phyloP scores from a whole-genome alignment of 2,888 invertebrate species.

The Eilema caniola region DNA sequence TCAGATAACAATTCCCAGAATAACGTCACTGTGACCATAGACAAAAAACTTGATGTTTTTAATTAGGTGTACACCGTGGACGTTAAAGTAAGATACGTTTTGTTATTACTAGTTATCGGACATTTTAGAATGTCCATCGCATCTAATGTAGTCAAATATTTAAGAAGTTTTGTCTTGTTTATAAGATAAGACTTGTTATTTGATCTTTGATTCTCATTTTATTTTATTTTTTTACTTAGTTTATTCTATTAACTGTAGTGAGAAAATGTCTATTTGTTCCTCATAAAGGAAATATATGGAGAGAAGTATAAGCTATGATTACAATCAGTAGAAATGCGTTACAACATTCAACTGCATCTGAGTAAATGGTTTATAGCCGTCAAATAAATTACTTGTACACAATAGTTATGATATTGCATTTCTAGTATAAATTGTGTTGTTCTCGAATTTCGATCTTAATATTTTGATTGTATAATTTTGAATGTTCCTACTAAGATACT shows the following conservation, averaged over 20 bases:
- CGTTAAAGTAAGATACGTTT: slow-evolving; percentile 43
- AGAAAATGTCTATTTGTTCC: slow-evolving; percentile 36
- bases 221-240: slow-evolving; percentile 26
- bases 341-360: slow-evolving; percentile 27
- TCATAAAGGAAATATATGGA: slow-evolving; percentile 41
- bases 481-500: not conserved
- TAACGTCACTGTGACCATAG: slow-evolving; percentile 68
- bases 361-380: slow-evolving; percentile 44
- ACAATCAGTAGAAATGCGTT: slow-evolving; percentile 44
- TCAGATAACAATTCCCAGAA: slow-evolving; percentile 78
- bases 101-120: slow-evolving; percentile 38
- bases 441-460: slow-evolving; percentile 31
- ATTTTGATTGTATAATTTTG: slow-evolving; percentile 6
- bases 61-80: slow-evolving; percentile 67
- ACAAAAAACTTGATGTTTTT: slow-evolving; percentile 70
- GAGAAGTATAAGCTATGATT: slow-evolving; percentile 32
- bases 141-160: slow-evolving; percentile 20
- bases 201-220: slow-evolving; percentile 50
- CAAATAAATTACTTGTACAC: slow-evolving; percentile 45
- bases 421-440: slow-evolving; percentile 19
- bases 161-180: slow-evolving; percentile 40
- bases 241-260: slow-evolving; percentile 16
- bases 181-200: slow-evolving; percentile 52
- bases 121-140: slow-evolving; percentile 26
- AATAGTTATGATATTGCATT: slow-evolving; percentile 36